Conservation (phyloP, 2,888 invertebrate species). For the Smittia aterrima region DNA sequence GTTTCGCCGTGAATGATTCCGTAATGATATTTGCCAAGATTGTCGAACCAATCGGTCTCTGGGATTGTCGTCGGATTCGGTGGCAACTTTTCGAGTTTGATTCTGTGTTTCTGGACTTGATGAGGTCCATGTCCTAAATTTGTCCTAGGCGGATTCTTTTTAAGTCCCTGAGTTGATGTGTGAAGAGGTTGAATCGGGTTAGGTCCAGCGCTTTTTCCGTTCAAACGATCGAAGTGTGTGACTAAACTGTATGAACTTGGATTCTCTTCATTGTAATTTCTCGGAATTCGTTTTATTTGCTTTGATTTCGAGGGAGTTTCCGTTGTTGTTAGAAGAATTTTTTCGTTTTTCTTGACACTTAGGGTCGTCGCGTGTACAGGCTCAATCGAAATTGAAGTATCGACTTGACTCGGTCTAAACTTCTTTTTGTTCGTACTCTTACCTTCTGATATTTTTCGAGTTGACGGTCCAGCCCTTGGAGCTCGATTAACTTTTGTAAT, state of each 20-base stretch:
- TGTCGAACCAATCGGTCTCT: constrained; percentile 26
- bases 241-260: not conserved
- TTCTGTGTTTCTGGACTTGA: not conserved
- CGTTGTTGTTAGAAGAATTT: not conserved
- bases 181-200: constrained; percentile 34
- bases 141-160: not conserved
- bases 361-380: too few species aligned
- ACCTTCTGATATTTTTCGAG: too few species aligned
- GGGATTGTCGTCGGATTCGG: constrained; percentile 3
- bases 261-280: not conserved
- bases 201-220: not conserved
- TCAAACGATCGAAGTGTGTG: not conserved
- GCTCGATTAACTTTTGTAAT: too few species aligned
- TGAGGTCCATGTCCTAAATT: too few species aligned
- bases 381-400: too few species aligned
- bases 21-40: constrained; percentile 32
- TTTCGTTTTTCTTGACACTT: not conserved
- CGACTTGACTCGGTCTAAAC: not conserved
- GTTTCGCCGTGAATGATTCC: constrained; percentile 1
- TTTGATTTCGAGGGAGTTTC: not conserved
- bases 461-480: too few species aligned
- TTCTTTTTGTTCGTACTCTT: too few species aligned
- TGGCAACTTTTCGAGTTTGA: constrained; percentile 30
- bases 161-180: not conserved
- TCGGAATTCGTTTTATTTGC: not conserved